A percentile compares a stretch with the other conserved stretches of the same genome.
phyloP scores from a whole-genome alignment of 35 echinoderm and acorn worm species.

The Stichopus chloronotus region DNA sequence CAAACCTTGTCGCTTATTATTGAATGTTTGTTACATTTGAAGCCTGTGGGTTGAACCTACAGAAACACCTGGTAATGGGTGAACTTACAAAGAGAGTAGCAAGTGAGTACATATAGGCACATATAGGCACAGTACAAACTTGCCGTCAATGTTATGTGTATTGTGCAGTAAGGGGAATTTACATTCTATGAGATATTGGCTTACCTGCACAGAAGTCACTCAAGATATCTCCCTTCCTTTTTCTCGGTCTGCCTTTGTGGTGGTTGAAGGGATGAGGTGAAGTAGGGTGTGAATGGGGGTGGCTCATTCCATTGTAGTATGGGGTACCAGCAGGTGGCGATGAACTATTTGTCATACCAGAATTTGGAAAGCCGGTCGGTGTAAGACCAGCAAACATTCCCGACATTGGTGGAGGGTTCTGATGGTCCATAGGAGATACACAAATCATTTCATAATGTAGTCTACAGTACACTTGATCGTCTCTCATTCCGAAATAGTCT shows the following conservation, averaged over 20 bases:
- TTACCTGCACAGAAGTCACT: conserved; percentile 77
- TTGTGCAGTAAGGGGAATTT: no score
- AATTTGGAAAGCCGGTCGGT: conserved; percentile 37
- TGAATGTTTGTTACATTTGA: no score
- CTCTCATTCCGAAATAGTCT: conserved; percentile 96
- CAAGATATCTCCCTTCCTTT: conserved; percentile 76
- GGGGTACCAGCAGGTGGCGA: conserved; percentile 44
- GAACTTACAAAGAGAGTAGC: not conserved
- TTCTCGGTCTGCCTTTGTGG: conserved; percentile 94
- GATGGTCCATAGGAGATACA: conserved; percentile 34
- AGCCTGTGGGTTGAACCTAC: no score
- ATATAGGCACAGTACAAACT: no score
- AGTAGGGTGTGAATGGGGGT: conserved; percentile 59
- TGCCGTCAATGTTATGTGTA: no score
- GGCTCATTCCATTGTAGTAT: conserved; percentile 35
- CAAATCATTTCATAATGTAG: conserved; percentile 87
- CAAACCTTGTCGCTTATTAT: no score
- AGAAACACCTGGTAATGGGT: not conserved
- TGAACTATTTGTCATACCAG: not conserved
- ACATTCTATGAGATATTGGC: not conserved
- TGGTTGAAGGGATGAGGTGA: conserved; percentile 64
- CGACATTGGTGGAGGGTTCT: conserved; percentile 32
- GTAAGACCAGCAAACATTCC: conserved; percentile 33
- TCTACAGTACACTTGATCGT: conserved; percentile 88
- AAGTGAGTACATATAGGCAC: no score